phyloP scores from a whole-genome alignment of 2,888 invertebrate species.

The Aleiodes leptofemur region DNA sequence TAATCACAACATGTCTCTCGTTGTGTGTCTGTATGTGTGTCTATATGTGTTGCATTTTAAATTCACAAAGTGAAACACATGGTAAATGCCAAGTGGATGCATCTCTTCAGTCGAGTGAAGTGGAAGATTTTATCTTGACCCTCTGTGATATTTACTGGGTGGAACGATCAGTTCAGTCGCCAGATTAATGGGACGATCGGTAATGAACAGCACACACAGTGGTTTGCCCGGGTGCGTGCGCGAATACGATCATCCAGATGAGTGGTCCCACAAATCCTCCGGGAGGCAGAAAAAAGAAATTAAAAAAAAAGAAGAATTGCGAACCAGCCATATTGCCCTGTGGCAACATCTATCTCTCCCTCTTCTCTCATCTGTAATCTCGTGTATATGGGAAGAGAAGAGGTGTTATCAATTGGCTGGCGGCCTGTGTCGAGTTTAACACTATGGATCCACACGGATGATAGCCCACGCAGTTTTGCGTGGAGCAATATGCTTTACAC shows the following conservation, averaged over 20 bases:
- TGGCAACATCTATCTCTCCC: not conserved
- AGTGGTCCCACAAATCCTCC: slow-evolving; percentile 63
- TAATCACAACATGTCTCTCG: too few relatives aligned
- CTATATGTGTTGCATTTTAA: too few relatives aligned
- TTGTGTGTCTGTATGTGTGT: too few relatives aligned
- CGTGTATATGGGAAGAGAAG: not conserved
- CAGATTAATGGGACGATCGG: slow-evolving; percentile 72
- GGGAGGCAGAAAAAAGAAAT: slow-evolving; percentile 37
- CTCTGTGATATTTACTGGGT: slow-evolving; percentile 67
- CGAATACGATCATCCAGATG: slow-evolving; percentile 63
- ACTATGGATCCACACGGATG: slow-evolving; percentile 40
- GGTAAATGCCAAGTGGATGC: slow-evolving; percentile 37
- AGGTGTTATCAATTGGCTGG: slow-evolving; percentile 59
- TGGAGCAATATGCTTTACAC: slow-evolving; percentile 25
- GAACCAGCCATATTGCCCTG: not conserved
- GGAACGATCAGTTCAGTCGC: slow-evolving; percentile 64
- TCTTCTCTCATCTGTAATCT: slow-evolving; percentile 16
- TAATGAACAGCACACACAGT: slow-evolving; percentile 65
- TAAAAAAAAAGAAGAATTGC: not conserved
- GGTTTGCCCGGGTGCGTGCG: slow-evolving; percentile 55
- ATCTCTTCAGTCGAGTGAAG: slow-evolving; percentile 47
- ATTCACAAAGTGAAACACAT: too few relatives aligned
- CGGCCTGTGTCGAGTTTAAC: slow-evolving; percentile 21
- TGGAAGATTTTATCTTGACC: slow-evolving; percentile 65
- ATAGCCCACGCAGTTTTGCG: slow-evolving; percentile 41